A percentile compares a stretch with the other conserved stretches of the same genome.
phyloP scores from a whole-genome alignment of 2,888 invertebrate species.

The Synanthedon myopaeformis region DNA sequence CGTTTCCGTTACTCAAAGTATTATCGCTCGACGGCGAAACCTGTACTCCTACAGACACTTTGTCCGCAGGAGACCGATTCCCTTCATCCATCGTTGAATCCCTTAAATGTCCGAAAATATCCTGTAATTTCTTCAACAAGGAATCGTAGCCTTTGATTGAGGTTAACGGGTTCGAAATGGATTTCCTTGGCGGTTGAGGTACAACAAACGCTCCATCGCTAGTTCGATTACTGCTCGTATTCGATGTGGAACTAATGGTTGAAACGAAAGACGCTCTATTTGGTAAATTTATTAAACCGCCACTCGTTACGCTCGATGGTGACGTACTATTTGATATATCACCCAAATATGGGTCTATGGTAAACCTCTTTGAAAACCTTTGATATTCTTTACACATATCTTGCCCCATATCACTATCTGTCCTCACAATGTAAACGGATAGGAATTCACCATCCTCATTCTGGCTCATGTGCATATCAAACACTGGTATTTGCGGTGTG shows the following conservation, averaged over 20 bases:
- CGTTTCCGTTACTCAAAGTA: conserved; percentile 47
- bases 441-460: conserved; percentile 61
- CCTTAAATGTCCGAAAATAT: conserved; percentile 50
- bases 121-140: conserved; percentile 52
- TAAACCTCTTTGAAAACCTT: conserved; percentile 56
- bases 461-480: conserved; percentile 54
- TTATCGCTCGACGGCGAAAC: conserved; percentile 38
- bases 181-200: conserved; percentile 59
- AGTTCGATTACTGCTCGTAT: conserved; percentile 46
- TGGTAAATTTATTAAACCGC: conserved; percentile 50
- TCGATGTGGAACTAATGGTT: conserved; percentile 50
- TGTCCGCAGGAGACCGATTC: conserved; percentile 44
- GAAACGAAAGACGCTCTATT: conserved; percentile 58
- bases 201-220: conserved; percentile 63
- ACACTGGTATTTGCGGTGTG: conserved; percentile 52
- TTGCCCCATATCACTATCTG: conserved; percentile 56
- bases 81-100: conserved; percentile 40
- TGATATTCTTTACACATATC: conserved; percentile 64
- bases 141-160: conserved; percentile 58
- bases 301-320: conserved; percentile 61
- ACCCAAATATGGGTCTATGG: conserved; percentile 56
- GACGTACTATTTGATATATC: conserved; percentile 57
- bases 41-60: conserved; percentile 53
- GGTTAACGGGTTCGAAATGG: conserved; percentile 41
- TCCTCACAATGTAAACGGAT: conserved; percentile 53